phyloP scores from a whole-genome alignment of 2,113 vertebrate species.

The Otocyon megalotis region DNA sequence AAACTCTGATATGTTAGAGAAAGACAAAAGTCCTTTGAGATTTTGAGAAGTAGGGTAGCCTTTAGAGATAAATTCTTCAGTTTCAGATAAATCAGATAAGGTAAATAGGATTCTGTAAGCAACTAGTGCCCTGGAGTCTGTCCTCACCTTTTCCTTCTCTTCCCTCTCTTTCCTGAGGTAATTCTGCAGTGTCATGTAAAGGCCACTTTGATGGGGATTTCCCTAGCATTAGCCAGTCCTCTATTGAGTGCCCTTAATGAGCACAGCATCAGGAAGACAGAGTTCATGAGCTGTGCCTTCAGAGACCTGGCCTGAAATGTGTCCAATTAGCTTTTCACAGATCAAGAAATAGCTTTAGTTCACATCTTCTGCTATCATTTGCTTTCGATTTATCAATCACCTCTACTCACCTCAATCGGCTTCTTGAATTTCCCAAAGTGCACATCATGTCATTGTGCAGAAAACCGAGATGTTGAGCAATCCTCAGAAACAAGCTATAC shows the following conservation, averaged over 20 bases:
- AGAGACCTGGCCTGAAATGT: constrained; percentile 67
- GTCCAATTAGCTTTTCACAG: constrained; percentile 69
- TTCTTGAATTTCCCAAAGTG: constrained; percentile 63
- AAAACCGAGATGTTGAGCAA: constrained; percentile 50
- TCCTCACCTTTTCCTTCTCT: neutral
- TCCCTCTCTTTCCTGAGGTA: neutral
- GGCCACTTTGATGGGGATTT: constrained; percentile 31
- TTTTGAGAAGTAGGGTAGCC: neutral
- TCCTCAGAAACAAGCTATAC: constrained; percentile 25
- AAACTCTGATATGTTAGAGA: constrained; percentile 13
- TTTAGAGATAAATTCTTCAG: constrained; percentile 36
- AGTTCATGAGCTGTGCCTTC: constrained; percentile 59
- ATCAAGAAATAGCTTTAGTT: constrained; percentile 67
- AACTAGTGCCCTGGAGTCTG: neutral
- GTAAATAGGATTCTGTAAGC: constrained; percentile 24
- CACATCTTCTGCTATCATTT: constrained; percentile 67
- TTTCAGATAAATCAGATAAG: constrained; percentile 52
- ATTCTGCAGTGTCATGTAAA: constrained; percentile 50
- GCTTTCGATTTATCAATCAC: constrained; percentile 77
- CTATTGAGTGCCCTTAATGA: constrained; percentile 43
- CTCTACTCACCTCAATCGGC: constrained; percentile 21
- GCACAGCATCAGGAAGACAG: constrained; percentile 33
- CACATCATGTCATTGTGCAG: constrained; percentile 43
- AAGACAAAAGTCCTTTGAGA: neutral
- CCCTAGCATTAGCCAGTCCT: constrained; percentile 5